phyloP scores from a whole-genome alignment of 92 coral and sea anemone species.

The Actinernus sp. region DNA sequence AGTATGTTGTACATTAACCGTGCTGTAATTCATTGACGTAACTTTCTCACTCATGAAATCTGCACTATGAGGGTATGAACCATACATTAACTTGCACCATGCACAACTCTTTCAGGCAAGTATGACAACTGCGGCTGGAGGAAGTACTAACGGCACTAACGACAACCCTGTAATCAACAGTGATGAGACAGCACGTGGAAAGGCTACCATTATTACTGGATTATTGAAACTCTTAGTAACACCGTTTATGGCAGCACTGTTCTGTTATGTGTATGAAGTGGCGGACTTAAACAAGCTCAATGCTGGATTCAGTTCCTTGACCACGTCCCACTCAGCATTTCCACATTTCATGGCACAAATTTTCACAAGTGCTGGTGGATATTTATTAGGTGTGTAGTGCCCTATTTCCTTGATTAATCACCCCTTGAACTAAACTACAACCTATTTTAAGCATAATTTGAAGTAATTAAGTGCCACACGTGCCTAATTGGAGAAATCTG shows the following conservation, averaged over 20 bases:
- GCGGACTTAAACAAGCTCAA: slow-evolving; percentile 14
- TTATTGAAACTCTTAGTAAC: slow-evolving; percentile 77
- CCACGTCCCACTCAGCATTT: slow-evolving; percentile 26
- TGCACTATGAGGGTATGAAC: no score
- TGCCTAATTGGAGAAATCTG: no score
- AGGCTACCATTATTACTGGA: slow-evolving; percentile 81
- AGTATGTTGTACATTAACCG: no score
- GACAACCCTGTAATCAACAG: background rate
- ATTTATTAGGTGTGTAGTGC: slow-evolving; percentile 45
- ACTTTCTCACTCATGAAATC: no score
- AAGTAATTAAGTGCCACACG: no score
- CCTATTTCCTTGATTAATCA: background rate
- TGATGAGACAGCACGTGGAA: slow-evolving; percentile 59
- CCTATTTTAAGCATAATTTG: no score
- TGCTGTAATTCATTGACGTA: no score
- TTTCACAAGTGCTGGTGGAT: slow-evolving; percentile 80
- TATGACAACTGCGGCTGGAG: slow-evolving; percentile 13
- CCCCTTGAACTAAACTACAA: no score
- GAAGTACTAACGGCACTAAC: background rate
- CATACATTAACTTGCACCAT: no score
- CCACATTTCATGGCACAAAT: slow-evolving; percentile 77
- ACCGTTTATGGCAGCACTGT: slow-evolving; percentile 80
- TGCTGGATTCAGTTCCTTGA: slow-evolving; percentile 53
- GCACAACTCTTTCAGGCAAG: slow-evolving; percentile 37
- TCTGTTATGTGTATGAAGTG: slow-evolving; percentile 29